Base-by-base conservation (phyloP, 2,888 invertebrate species). In the Drosophila rellima region DNA sequence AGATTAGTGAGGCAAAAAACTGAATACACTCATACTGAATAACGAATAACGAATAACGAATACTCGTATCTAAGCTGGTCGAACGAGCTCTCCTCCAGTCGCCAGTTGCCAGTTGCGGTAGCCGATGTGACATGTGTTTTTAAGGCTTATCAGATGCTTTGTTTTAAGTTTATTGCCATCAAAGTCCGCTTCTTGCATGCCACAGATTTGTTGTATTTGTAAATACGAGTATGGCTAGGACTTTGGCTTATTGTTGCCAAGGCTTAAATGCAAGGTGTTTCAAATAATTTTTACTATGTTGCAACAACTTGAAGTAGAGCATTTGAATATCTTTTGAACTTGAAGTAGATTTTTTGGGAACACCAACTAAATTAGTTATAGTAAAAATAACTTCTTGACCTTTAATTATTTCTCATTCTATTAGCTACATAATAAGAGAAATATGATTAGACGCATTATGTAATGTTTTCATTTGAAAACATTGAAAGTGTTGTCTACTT, bases 41-140 rank as follows among this genome's bases (percentile, higher is more conserved):
- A 51, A 5, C 50, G 42, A 51, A 37, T 40, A 51, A 5, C 50
- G 42, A 51, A 23, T 31, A 33, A 17, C 18, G 33, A n/a, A 42
- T 42, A 51, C 26, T 17, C 20, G 42, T 20, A 51, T 66, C 66
- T 55, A 55, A 66, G 66, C 60, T 42, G 50, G 33, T 44, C 31
- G 13, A 52, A 39, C 37, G 26, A 52, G 17, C 20, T 55, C 50
- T 51, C 35, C 51, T 23, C 40, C 23, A 18, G 40, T 48, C 17
- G 26, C 5, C 5, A 26, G 26, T 26, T 7, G 26, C 15, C 15
- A 18, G 35, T 50, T 51, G 56, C 65, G 39, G 51, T 51, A 44
- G 63, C 44, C 54, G 61, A 35, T 54, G 56, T 69, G 73, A 82
- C 83, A 82, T 82, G 77, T 80, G 79, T 81, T 79, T 78, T 57